phyloP scores from a whole-genome alignment of 2,113 vertebrate genomes.

The Ariopsis seemanni region DNA sequence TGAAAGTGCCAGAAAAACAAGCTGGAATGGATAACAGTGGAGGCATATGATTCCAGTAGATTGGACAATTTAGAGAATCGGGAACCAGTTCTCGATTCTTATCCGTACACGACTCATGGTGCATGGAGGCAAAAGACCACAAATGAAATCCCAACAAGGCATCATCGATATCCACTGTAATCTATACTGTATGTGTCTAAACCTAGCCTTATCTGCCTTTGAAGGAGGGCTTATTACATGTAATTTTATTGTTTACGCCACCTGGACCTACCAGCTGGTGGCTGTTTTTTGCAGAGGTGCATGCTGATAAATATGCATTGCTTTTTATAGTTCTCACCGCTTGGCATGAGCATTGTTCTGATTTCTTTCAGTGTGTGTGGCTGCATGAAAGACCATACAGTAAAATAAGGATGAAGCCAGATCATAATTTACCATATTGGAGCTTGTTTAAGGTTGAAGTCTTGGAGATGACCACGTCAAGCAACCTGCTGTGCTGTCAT shows the following conservation, averaged over 20 bases:
- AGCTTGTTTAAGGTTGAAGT: conserved; percentile 15
- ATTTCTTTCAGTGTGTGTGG: neutral
- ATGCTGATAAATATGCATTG: conserved; percentile 10
- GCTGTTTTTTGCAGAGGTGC: neutral
- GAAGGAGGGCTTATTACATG: neutral
- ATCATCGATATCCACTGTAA: neutral
- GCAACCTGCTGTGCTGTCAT: conserved; percentile 36
- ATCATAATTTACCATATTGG: conserved; percentile 13
- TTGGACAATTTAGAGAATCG: too few relatives aligned
- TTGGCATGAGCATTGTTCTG: neutral
- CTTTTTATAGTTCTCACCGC: conserved; percentile 23
- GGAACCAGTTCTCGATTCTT: too few relatives aligned
- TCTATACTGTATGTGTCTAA: conserved; percentile 4
- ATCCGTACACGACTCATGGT: neutral
- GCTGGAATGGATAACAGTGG: too few relatives aligned
- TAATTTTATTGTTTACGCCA: conserved; percentile 17
- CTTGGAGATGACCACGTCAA: conserved; percentile 8
- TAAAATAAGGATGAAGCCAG: conserved; percentile 6
- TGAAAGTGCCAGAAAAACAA: too few relatives aligned
- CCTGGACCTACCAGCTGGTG: conserved; percentile 18
- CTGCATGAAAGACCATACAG: conserved; percentile 28
- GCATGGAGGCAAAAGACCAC: neutral
- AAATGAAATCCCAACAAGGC: neutral
- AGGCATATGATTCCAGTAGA: too few relatives aligned
- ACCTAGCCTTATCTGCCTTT: neutral